Percentiles rank a stretch among this genome's conserved stretches.
Conservation (phyloP, 2,113 vertebrate genomes). For the Stegostoma tigrinum region DNA sequence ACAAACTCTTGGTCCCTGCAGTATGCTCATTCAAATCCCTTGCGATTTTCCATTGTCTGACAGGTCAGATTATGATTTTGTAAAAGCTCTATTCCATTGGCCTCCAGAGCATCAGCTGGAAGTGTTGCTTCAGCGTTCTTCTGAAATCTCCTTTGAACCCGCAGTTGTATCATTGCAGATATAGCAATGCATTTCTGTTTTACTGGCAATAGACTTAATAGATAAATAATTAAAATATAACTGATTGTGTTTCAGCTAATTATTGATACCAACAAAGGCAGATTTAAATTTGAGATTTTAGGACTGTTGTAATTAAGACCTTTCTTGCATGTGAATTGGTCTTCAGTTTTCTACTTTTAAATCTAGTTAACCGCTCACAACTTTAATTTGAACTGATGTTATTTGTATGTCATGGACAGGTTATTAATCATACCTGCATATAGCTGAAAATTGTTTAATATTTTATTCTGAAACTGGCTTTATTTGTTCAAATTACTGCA, state of each 20-base stretch:
- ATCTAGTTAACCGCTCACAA: neutral
- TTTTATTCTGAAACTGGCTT: neutral
- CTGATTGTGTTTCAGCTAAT: neutral
- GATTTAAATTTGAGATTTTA: neutral
- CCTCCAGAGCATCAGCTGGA: constrained; percentile 43
- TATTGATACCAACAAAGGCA: neutral
- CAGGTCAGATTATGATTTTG: constrained; percentile 50
- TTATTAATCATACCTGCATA: neutral
- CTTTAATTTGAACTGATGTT: neutral
- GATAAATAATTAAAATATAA: neutral
- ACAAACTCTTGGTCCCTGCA: constrained; percentile 43
- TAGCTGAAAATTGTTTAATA: neutral
- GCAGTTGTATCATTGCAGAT: neutral
- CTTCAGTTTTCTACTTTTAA: neutral
- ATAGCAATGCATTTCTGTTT: neutral
- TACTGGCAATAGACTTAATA: neutral
- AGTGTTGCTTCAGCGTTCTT: neutral
- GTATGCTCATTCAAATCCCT: constrained; percentile 45
- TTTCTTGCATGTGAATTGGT: neutral
- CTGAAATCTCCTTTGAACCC: neutral
- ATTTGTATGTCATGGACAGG: neutral
- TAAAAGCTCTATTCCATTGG: constrained; percentile 48
- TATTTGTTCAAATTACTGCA: neutral
- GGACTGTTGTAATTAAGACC: neutral
- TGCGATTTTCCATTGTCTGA: constrained; percentile 47